Evolutionary conservation across 2,113 vertebrate species (phyloP), one percentile per base, ranked within the genome.

Genomic region (Nyctibius bracteatus): DNA sequence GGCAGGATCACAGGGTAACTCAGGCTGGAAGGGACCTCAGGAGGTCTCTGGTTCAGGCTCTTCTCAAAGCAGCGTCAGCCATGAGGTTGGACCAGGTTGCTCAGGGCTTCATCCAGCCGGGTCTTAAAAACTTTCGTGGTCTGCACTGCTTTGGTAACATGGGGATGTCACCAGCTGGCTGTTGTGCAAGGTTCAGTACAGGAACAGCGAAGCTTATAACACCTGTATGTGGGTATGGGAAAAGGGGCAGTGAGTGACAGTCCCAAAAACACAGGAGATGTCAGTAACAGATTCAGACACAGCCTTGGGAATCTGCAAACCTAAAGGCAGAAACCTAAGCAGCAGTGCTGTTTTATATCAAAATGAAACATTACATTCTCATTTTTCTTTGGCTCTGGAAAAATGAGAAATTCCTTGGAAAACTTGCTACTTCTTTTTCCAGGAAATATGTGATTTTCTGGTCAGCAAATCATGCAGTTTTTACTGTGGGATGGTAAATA

Each of bases 401-500:
- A 93, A 91, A 63, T 5, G 4, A 71, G 12, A 81, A 55, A 81
- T 88, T 74, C 44, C 52, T 92, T 75, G 20, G 55, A 86, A 92
- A 92, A 71, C 22, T 33, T 33, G 5, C 27, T 47, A 8, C 43
- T 78, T 61, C 31, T 83, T 89, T 91, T 74, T 77, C 35, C 35
- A 79, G 51, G 55, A 92, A 79, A 68, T n/a, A 43, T 4, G 8
- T 43, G 23, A 52, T 71, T 74, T 88, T 93, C 72, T 84, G 72
- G n/a, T 70, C 22, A 78, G 27, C 24, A 52, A 57, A 92, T 12
- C 52, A 39, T 35, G 25, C 22, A 43, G 55, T 71, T 90, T n/a
- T 96, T 86, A 59, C 43, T 88, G 68, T 49, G 84, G 68, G n/a
- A 63, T 79, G 43, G 57, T 72, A 89, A 94, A 75, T 33, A 85